Evolutionary conservation across 2,797 vertebrate genomes (phyloP).

Genomic region (Sebastolobus altivelis): DNA sequence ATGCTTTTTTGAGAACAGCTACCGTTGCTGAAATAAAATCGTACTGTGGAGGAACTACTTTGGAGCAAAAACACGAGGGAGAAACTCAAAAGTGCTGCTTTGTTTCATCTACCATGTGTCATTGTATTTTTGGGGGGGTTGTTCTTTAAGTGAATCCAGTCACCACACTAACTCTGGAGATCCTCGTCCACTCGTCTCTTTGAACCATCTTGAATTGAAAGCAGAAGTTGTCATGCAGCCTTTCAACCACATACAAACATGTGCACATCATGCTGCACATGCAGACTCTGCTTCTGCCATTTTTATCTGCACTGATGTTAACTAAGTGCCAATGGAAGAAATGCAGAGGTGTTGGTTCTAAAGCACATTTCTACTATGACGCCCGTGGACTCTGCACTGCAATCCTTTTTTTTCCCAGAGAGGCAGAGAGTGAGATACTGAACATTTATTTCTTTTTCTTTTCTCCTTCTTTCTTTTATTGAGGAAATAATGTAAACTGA

Average conservation of each 20-base stretch:
- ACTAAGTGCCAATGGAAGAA: constrained; percentile 68
- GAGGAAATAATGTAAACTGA: constrained; percentile 70
- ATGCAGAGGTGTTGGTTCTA: constrained; percentile 42
- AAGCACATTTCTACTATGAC: constrained; percentile 58
- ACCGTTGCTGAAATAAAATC: constrained; percentile 26
- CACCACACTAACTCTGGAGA: constrained; percentile 27
- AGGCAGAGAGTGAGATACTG: constrained; percentile 8
- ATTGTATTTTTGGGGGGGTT: constrained; percentile 22
- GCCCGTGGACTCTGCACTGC: constrained; percentile 28
- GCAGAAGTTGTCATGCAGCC: neutral
- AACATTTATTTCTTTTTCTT: neutral
- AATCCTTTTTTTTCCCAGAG: constrained; percentile 12
- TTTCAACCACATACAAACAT: neutral
- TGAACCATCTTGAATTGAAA: constrained; percentile 24
- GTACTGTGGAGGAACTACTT: constrained; percentile 11
- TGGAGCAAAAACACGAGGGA: constrained; percentile 47
- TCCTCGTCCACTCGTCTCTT: constrained; percentile 3
- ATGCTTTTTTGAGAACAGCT: constrained; percentile 34
- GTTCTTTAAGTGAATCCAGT: constrained; percentile 20
- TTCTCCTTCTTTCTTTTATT: constrained; percentile 41
- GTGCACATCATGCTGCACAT: constrained; percentile 22
- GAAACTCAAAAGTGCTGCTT: constrained; percentile 72
- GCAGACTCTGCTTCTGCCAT: constrained; percentile 21
- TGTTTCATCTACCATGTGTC: constrained; percentile 40
- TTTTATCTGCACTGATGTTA: constrained; percentile 45